Evolutionary conservation across 2,888 invertebrate species (phyloP).

Genomic region (Corythucha ciliata): DNA sequence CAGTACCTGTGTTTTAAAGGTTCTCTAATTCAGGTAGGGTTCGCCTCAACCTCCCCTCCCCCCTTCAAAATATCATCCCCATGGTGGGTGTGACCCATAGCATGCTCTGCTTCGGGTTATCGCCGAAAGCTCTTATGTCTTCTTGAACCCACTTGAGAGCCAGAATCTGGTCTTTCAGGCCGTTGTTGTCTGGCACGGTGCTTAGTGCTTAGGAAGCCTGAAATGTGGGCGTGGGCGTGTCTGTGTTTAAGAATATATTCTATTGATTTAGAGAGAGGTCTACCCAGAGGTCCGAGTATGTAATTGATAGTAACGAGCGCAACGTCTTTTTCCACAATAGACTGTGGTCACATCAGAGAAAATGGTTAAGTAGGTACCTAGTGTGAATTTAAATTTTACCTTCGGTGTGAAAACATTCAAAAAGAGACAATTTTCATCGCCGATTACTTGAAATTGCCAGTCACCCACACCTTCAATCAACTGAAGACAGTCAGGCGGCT

Average conservation of each 20-base stretch:
- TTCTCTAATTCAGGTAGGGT: no score
- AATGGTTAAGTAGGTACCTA: no score
- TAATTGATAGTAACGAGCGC: slow-evolving; percentile 37
- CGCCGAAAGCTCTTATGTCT: slow-evolving; percentile 38
- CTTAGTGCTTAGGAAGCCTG: slow-evolving; percentile 65
- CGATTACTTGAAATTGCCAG: no score
- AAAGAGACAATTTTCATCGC: no score
- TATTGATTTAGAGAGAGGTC: no score
- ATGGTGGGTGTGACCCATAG: no score
- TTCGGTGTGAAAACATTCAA: slow-evolving; percentile 54
- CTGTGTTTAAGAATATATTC: background rate
- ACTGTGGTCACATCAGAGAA: slow-evolving; percentile 24
- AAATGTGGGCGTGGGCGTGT: background rate
- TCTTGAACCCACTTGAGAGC: slow-evolving; percentile 58
- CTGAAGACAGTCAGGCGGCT: slow-evolving; percentile 54
- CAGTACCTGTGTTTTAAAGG: no score
- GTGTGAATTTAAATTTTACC: no score
- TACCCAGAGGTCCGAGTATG: slow-evolving; percentile 37
- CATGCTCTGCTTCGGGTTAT: slow-evolving; percentile 57
- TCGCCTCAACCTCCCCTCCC: no score
- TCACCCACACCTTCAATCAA: slow-evolving; percentile 54
- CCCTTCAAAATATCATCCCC: no score
- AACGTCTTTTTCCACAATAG: slow-evolving; percentile 35
- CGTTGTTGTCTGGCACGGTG: slow-evolving; percentile 57
- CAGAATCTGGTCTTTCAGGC: slow-evolving; percentile 60